Percentiles rank a stretch among this genome's conserved stretches.
Evolutionary conservation across 2,797 vertebrate genomes (phyloP).

Genomic region (Setipinna tenuifilis): DNA sequence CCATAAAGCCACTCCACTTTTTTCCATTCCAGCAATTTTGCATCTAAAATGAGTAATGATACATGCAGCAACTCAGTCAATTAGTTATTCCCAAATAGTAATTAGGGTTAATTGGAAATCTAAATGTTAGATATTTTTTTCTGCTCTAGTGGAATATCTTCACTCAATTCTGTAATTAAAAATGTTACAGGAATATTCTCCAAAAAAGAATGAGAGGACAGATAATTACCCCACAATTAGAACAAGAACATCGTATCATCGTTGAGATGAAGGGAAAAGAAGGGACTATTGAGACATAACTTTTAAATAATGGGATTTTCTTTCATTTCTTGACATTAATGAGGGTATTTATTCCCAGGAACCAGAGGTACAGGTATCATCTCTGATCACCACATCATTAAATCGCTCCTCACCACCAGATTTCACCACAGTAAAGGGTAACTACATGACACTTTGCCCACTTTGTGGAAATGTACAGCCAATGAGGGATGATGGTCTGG

Average conservation of each 20-base stretch:
- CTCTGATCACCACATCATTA: conserved; percentile 67
- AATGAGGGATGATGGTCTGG: conserved; percentile 62
- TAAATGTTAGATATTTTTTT: conserved; percentile 56
- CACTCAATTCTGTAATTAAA: conserved; percentile 66
- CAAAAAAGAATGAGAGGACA: conserved; percentile 31
- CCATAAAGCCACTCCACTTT: conserved; percentile 41
- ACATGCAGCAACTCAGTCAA: conserved; percentile 67
- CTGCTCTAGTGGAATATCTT: conserved; percentile 56
- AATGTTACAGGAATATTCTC: conserved; percentile 59
- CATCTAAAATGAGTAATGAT: conserved; percentile 62
- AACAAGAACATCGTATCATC: conserved; percentile 60
- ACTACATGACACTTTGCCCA: conserved; percentile 68
- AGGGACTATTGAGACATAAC: conserved; percentile 51
- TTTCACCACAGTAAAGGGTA: conserved; percentile 58
- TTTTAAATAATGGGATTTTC: conserved; percentile 61
- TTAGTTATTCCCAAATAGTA: conserved; percentile 70
- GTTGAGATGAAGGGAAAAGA: conserved; percentile 49
- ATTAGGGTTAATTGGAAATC: conserved; percentile 70
- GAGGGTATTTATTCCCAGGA: conserved; percentile 58
- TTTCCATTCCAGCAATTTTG: conserved; percentile 58
- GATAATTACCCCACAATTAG: conserved; percentile 60
- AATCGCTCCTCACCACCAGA: conserved; percentile 55
- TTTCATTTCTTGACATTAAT: conserved; percentile 58
- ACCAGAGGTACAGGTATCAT: conserved; percentile 56
- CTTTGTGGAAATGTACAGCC: conserved; percentile 66